These are phyloP conservation scores for Caenorhabditis angaria DNA, from an alignment of 2,888 invertebrate genomes.

Conservation along the genomic window DNA sequence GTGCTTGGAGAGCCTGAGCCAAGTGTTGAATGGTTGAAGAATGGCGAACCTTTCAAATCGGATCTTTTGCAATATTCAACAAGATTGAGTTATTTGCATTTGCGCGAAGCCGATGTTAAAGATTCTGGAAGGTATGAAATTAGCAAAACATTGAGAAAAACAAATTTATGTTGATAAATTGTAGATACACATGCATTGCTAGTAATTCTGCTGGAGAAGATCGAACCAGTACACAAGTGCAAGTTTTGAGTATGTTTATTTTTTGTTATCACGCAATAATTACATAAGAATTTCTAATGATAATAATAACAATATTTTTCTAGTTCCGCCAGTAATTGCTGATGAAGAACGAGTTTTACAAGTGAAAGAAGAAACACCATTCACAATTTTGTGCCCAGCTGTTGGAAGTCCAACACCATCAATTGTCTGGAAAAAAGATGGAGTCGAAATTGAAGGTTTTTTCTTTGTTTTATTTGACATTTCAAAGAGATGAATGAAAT, in stretches of 20 bases:
- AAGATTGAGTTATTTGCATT: conserved; percentile 57
- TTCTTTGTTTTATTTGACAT: not conserved
- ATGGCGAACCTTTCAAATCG: conserved; percentile 76
- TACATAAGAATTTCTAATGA: not conserved
- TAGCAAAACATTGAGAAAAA: not conserved
- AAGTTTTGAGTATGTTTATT: conserved; percentile 76
- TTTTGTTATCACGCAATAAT: conserved; percentile 11
- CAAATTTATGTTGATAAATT: conserved; percentile 3
- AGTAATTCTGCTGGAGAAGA: conserved; percentile 76
- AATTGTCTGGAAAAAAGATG: conserved; percentile 75
- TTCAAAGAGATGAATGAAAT: not conserved
- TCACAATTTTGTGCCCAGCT: conserved; percentile 76
- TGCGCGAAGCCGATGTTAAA: conserved; percentile 53
- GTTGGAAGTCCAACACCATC: conserved; percentile 76
- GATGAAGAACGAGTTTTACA: conserved; percentile 68
- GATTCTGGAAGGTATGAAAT: conserved; percentile 56
- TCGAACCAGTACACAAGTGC: conserved; percentile 75
- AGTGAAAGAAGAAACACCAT: conserved; percentile 73
- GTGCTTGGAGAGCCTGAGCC: conserved; percentile 73
- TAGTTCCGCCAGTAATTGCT: conserved; percentile 74
- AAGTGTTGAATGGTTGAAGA: conserved; percentile 73
- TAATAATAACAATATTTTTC: conserved; percentile 26
- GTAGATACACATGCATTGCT: conserved; percentile 77
- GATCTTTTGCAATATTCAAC: conserved; percentile 49
- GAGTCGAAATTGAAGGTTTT: conserved; percentile 26